Evolutionary conservation across 2,113 vertebrate species (phyloP), one percentile per base, ranked within the genome.

Genomic region (Caloenas nicobarica): DNA sequence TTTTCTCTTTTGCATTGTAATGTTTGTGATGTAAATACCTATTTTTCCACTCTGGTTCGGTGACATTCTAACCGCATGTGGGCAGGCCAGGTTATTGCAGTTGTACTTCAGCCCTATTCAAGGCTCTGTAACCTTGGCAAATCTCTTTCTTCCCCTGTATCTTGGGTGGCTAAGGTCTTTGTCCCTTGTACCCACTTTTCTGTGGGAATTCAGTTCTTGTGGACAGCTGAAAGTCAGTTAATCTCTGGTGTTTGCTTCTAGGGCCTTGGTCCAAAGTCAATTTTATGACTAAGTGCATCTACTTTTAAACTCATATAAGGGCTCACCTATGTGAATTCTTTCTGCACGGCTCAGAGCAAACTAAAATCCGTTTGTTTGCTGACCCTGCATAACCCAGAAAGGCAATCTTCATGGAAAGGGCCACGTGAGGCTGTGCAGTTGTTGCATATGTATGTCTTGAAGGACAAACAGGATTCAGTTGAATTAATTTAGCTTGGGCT

Each of bases 11-110:
- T 60, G 17, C 21, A 14, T 38, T 94, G 77, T 94, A n/a, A 62
- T 24, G 65, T 93, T 61, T 95, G 88, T 90, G 81, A 84, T 92
- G 38, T 64, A 87, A 84, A 92, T 84, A 77, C 14, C 38, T 68
- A 18, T 70, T 72, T 96, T 85, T 74, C 36, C 51, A 34, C 34
- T 70, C 58, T 46, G 60, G 44, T 86, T 94, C 80, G 69, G 25
- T 88, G 29, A 40, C 51, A 40, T 74, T 86, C 36, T 90, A 25
- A 69, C 51, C 70, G 34, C 36, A 11, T 66, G 92, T 83, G 88
- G 72, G 60, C 60, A 93, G 66, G 29, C n/a, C 56, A 65, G 31
- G 13, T 86, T 64, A 50, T 44, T 88, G 66, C 84, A 84, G 36
- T 62, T 72, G 44, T 57, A 50, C 38, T 80, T 91, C 58, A 91